Base-by-base conservation (phyloP, 1,140 invertebrate genomes). In the Daktulosphaira vitifoliae region DNA sequence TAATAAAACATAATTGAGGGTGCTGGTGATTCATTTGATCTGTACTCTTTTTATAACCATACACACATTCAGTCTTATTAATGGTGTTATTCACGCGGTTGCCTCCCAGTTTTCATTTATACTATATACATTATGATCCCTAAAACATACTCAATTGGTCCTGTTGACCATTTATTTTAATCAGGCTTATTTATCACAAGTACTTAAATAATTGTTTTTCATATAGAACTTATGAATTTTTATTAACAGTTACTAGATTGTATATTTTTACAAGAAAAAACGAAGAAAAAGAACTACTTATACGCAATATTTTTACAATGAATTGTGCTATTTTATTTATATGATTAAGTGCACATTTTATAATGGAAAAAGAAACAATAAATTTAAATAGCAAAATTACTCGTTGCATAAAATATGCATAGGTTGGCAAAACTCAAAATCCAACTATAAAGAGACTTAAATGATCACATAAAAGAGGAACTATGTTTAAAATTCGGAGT, bases 21-120 rank as follows among this genome's bases (percentile, higher is more conserved):
- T 62, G 56, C 56, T 46, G 56, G n/a, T 62, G 56, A 62, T 62
- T 62, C 56, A 62, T 48, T 62, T 62, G 56, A 62, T 62, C 56
- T 22, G 23, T 62, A 29, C 26, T 29, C 42, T 29, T 29, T 62
- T 62, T 62, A 42, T 18, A 6, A 52, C 29, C 33, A 7, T 18
- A 46, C 25, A 33, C 25, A 22, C 15, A 16, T 39, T 46, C 56
- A 33, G 44, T 62, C 56, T 62, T 62, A 62, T 62, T 62, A 62
- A 62, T 39, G 25, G 56, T 62, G 39, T 62, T 25, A 25, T 62
- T 62, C 56, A 59, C 54, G 54, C 54, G 54, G 5, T 4, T 3
- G 39, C 39, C 4, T 26, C 29, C 39, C 6, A 29, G 56, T 48
- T 62, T 48, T 62, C 18, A 25, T 33, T 3, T 25, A 26, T 25